phyloP scores from a whole-genome alignment of 2,888 invertebrate genomes.

The Volucella bombylans region DNA sequence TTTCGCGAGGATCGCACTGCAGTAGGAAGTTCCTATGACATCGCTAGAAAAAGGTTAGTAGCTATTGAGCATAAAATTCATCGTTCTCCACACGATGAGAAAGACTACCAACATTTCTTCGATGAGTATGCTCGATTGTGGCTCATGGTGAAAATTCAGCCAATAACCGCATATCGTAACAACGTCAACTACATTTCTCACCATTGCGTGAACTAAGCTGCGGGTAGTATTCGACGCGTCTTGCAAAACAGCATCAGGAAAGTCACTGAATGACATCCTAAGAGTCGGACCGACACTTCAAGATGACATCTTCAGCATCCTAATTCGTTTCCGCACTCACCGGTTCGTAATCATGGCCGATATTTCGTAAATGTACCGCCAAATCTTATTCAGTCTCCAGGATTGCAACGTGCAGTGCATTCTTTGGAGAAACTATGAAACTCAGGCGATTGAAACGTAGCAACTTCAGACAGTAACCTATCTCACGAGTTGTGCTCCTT shows the following conservation, averaged over 20 bases:
- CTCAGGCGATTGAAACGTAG: slow-evolving; percentile 34
- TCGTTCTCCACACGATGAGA: not conserved
- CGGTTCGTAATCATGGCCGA: slow-evolving; percentile 13
- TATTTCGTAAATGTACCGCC: slow-evolving; percentile 18
- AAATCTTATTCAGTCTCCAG: slow-evolving; percentile 14
- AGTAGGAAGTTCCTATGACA: too few species aligned
- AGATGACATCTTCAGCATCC: too few species aligned
- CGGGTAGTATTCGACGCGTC: not conserved
- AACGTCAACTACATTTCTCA: slow-evolving; percentile 11
- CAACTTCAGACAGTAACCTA: slow-evolving; percentile 55
- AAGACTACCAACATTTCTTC: not conserved
- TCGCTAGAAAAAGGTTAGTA: too few species aligned
- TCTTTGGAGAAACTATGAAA: slow-evolving; percentile 31
- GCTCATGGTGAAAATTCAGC: not conserved
- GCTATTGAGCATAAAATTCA: not conserved
- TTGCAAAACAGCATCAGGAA: not conserved
- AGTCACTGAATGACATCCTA: slow-evolving; percentile 30
- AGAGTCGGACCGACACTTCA: slow-evolving; percentile 28
- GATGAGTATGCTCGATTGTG: not conserved
- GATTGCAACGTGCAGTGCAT: slow-evolving; percentile 25
- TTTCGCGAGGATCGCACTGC: not conserved
- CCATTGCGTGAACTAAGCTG: slow-evolving; percentile 16
- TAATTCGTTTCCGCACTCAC: too few species aligned
- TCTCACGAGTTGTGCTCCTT: not conserved
- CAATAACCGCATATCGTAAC: not conserved